A percentile compares a stretch with the other conserved stretches of the same genome.
Evolutionary conservation across 2,113 vertebrate species (phyloP).

Genomic region (Heterotis niloticus): DNA sequence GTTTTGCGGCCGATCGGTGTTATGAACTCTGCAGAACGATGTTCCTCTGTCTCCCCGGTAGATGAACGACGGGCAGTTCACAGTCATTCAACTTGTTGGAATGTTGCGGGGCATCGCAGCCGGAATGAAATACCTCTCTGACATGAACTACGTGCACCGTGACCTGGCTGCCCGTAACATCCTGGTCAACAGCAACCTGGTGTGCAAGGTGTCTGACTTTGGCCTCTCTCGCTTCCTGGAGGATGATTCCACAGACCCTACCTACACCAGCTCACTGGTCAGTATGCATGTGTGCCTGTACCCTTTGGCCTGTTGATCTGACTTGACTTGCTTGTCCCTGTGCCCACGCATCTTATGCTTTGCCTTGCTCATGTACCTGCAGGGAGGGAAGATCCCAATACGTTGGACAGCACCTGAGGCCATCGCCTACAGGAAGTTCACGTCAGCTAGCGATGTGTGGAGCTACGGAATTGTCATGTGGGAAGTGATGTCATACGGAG

Average conservation of each 20-base stretch:
- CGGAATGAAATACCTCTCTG: slow-evolving; percentile 93
- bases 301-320: background rate
- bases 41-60: slow-evolving; percentile 41
- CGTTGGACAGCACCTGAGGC: slow-evolving; percentile 96
- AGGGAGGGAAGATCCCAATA: slow-evolving; percentile 97
- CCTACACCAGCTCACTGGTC: slow-evolving; percentile 95
- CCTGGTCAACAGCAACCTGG: slow-evolving; percentile 93
- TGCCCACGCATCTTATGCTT: slow-evolving; percentile 6
- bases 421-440: slow-evolving; percentile 96
- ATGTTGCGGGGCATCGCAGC: slow-evolving; percentile 92
- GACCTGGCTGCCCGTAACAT: slow-evolving; percentile 94
- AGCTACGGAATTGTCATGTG: slow-evolving; percentile 98
- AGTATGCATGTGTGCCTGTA: slow-evolving; percentile 25
- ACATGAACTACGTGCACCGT: slow-evolving; percentile 95
- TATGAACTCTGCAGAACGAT: background rate
- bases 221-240: slow-evolving; percentile 93
- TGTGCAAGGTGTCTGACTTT: slow-evolving; percentile 96
- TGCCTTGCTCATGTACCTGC: slow-evolving; percentile 49
- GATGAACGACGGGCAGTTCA: slow-evolving; percentile 96
- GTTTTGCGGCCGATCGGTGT: slow-evolving; percentile 26
- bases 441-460: slow-evolving; percentile 95
- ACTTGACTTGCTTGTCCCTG: background rate
- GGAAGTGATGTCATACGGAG: slow-evolving; percentile 98
- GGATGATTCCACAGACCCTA: slow-evolving; percentile 86
- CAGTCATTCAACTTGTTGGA: slow-evolving; percentile 93